Conservation (phyloP, 2,888 invertebrate species). For the Thalpophila matura region DNA sequence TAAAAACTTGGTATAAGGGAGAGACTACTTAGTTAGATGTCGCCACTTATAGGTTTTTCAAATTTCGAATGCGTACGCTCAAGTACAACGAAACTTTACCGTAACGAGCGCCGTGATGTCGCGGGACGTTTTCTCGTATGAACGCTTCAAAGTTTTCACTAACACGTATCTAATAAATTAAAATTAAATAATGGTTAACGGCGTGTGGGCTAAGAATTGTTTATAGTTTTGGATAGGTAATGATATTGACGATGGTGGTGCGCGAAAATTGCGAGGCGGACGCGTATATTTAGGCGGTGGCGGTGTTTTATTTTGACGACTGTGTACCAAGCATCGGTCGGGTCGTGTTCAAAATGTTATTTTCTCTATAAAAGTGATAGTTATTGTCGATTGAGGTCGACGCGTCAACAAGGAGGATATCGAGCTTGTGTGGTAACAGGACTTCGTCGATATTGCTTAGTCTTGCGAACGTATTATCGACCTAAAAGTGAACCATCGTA, state of each 20-base stretch:
- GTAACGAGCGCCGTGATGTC: too few relatives aligned
- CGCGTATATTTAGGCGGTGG: constrained; percentile 9
- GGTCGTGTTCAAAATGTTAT: constrained; percentile 49
- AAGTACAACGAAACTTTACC: too few relatives aligned
- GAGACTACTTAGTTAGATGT: too few relatives aligned
- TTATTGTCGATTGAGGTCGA: constrained; percentile 14
- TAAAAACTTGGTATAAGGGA: too few relatives aligned
- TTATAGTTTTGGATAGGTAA: too few relatives aligned
- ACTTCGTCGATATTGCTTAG: constrained; percentile 29
- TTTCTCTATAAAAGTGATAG: constrained; percentile 44
- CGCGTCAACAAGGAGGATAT: constrained; percentile 35
- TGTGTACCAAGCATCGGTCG: constrained; percentile 27
- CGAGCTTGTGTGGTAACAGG: constrained; percentile 32
- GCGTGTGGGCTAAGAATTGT: too few relatives aligned
- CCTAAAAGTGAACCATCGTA: constrained; percentile 41
- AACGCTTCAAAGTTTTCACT: constrained; percentile 51
- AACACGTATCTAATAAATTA: constrained; percentile 46
- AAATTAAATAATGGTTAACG: constrained; percentile 13
- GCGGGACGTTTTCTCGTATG: constrained; percentile 41
- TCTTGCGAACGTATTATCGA: constrained; percentile 28
- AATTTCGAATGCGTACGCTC: too few relatives aligned
- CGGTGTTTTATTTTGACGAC: constrained; percentile 24
- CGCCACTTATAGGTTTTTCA: too few relatives aligned
- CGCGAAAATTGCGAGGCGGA: too few relatives aligned
- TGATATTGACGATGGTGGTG: too few relatives aligned